Percentiles rank a stretch among this genome's conserved stretches.
Conservation (phyloP, 2,888 invertebrate genomes). For the Tetrapedia diversipes region DNA sequence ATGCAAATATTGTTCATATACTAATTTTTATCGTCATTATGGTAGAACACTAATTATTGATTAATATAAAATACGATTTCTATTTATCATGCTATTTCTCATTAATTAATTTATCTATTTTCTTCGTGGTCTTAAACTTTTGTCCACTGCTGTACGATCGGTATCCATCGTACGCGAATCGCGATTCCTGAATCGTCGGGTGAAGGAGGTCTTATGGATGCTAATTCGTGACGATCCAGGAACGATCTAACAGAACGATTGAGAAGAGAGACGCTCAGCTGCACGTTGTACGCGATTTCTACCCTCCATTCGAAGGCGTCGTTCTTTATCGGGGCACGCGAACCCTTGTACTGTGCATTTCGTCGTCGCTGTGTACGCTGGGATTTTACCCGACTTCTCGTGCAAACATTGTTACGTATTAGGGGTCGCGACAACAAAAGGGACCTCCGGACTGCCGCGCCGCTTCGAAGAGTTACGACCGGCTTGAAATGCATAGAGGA, state of each 20-base stretch:
- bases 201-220: slow-evolving; percentile 51
- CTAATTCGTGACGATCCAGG: slow-evolving; percentile 44
- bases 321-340: slow-evolving; percentile 48
- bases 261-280: slow-evolving; percentile 42
- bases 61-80: too few relatives aligned
- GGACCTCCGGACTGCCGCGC: slow-evolving; percentile 32
- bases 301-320: slow-evolving; percentile 24
- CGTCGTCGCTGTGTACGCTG: slow-evolving; percentile 64
- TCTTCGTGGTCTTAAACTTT: too few relatives aligned
- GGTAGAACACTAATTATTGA: too few relatives aligned
- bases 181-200: too few relatives aligned
- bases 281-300: slow-evolving; percentile 31
- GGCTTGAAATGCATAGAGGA: background rate
- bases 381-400: slow-evolving; percentile 66
- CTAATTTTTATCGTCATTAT: too few relatives aligned
- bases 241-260: slow-evolving; percentile 50
- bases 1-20: too few relatives aligned
- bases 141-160: too few relatives aligned
- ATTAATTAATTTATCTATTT: too few relatives aligned
- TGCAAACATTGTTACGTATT: slow-evolving; percentile 63
- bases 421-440: slow-evolving; percentile 40
- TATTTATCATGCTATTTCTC: too few relatives aligned
- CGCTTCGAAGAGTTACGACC: slow-evolving; percentile 7
- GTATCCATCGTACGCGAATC: too few relatives aligned
- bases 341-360: slow-evolving; percentile 57